phyloP scores from a whole-genome alignment of 2,113 vertebrate genomes.

The Erpornis zantholeuca region DNA sequence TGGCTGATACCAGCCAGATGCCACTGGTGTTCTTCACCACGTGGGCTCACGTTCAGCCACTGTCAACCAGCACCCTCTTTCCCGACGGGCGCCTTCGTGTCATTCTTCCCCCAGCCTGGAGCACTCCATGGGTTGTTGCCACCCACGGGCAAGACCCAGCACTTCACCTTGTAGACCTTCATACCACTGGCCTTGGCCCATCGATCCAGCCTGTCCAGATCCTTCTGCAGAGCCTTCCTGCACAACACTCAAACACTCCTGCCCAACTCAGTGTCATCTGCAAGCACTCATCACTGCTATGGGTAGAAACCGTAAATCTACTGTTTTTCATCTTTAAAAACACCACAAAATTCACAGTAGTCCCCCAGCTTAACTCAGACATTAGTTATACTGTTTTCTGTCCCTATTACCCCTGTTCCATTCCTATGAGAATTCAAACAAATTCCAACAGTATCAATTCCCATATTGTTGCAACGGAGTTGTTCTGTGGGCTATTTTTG shows the following conservation, averaged over 20 bases:
- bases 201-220: neutral
- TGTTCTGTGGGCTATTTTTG: neutral
- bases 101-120: neutral
- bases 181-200: neutral
- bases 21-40: neutral
- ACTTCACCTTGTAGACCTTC: neutral
- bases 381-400: neutral
- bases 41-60: neutral
- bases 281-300: neutral
- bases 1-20: neutral
- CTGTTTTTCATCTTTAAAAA: neutral
- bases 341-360: neutral
- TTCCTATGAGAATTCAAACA: neutral
- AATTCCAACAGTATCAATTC: neutral
- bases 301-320: neutral
- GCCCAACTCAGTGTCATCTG: neutral
- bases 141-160: fast-evolving
- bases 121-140: neutral
- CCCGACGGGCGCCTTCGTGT: fast-evolving
- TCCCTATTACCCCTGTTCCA: neutral
- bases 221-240: neutral
- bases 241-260: neutral
- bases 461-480: neutral
- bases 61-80: neutral
- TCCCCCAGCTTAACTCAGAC: neutral